Conservation (phyloP, 2,797 vertebrate genomes). For the Myoxocephalus aenaeus region DNA sequence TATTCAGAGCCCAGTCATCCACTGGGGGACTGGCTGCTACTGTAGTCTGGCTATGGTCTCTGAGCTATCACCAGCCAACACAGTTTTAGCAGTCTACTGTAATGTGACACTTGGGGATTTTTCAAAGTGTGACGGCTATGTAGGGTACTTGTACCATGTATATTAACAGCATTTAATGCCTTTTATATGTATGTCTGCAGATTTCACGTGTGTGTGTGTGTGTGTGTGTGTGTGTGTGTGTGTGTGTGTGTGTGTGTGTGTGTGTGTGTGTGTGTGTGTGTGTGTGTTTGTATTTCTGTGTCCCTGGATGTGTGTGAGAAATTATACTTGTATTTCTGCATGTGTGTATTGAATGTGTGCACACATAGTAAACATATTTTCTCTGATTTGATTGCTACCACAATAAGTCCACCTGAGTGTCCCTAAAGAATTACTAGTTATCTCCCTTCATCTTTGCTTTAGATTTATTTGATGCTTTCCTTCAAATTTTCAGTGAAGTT, state of each 20-base stretch:
- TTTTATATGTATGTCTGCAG: slow-evolving; percentile 48
- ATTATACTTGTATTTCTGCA: slow-evolving; percentile 1
- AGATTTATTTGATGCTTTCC: slow-evolving; percentile 69
- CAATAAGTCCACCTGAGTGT: slow-evolving; percentile 57
- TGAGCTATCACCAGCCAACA: slow-evolving; percentile 72
- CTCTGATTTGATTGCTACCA: slow-evolving; percentile 64
- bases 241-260: no score
- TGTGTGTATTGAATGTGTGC: slow-evolving; percentile 20
- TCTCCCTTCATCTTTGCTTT: slow-evolving; percentile 68
- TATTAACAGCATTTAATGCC: slow-evolving; percentile 48
- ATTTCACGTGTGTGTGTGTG: background rate
- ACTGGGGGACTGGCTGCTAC: slow-evolving; percentile 75
- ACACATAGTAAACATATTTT: slow-evolving; percentile 45
- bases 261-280: no score
- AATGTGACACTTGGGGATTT: slow-evolving; percentile 69
- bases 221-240: no score
- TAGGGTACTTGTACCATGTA: slow-evolving; percentile 54
- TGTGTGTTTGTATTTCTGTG: background rate
- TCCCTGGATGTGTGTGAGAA: slow-evolving; percentile 8
- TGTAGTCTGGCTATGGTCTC: slow-evolving; percentile 75
- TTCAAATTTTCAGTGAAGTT: slow-evolving; percentile 74
- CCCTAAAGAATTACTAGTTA: slow-evolving; percentile 62
- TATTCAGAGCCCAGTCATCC: slow-evolving; percentile 76
- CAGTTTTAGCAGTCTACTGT: slow-evolving; percentile 70
- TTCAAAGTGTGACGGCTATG: slow-evolving; percentile 62